phyloP scores from a whole-genome alignment of 2,113 vertebrate genomes.

The Spermophilus dauricus region DNA sequence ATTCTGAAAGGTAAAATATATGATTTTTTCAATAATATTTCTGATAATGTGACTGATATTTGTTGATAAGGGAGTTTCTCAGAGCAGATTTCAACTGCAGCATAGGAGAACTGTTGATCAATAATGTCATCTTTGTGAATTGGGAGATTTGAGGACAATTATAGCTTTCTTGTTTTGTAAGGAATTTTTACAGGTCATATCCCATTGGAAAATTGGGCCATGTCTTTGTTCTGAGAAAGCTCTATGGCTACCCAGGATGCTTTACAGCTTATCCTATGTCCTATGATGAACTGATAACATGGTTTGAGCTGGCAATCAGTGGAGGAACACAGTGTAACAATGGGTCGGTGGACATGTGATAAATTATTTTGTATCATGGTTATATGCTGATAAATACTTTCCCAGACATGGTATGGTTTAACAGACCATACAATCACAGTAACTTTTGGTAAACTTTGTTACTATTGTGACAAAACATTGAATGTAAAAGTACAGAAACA shows the following conservation, averaged over 20 bases:
- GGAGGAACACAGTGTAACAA: constrained; percentile 73
- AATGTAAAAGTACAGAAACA: constrained; percentile 33
- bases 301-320: constrained; percentile 83
- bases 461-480: constrained; percentile 8
- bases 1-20: neutral
- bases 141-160: constrained; percentile 79
- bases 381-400: constrained; percentile 48
- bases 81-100: constrained; percentile 43
- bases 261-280: constrained; percentile 69
- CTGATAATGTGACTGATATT: neutral
- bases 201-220: constrained; percentile 67
- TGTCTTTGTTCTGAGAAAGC: constrained; percentile 83
- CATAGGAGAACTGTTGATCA: constrained; percentile 71
- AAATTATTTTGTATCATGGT: constrained; percentile 21
- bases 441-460: constrained; percentile 21
- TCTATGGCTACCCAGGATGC: constrained; percentile 50
- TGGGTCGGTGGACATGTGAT: constrained; percentile 25
- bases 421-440: neutral
- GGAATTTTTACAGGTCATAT: constrained; percentile 85
- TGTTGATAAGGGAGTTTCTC: constrained; percentile 59
- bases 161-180: constrained; percentile 76
- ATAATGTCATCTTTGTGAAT: constrained; percentile 80
- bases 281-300: constrained; percentile 78
- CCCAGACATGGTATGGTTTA: neutral
- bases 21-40: neutral